Percentiles rank a stretch among this genome's conserved stretches.
phyloP scores from a whole-genome alignment of 1,140 invertebrate genomes.

The Mya arenaria region DNA sequence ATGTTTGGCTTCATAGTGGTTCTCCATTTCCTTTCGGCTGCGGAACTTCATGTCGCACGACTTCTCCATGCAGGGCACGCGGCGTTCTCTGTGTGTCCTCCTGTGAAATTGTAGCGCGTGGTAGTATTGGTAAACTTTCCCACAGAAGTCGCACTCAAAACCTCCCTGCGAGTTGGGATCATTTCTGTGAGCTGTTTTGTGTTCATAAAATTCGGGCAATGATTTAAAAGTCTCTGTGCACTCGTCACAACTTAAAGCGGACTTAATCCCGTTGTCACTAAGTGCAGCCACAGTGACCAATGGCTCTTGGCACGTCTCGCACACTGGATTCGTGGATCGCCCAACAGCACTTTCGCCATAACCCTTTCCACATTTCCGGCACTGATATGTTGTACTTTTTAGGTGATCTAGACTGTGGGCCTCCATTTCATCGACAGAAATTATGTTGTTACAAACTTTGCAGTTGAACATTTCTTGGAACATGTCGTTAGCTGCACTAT shows the following conservation, averaged over 20 bases:
- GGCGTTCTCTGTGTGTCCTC: slow-evolving; percentile 16
- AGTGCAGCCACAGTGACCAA: slow-evolving; percentile 14
- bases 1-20: slow-evolving; percentile 58
- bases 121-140: slow-evolving; percentile 42
- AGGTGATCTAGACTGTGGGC: slow-evolving; percentile 63
- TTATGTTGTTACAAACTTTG: slow-evolving; percentile 70
- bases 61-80: slow-evolving; percentile 51
- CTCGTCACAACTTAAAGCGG: slow-evolving; percentile 49
- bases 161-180: not conserved
- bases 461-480: slow-evolving; percentile 73
- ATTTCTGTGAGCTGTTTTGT: slow-evolving; percentile 47
- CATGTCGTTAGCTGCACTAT: slow-evolving; percentile 49
- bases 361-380: slow-evolving; percentile 57
- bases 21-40: slow-evolving; percentile 50
- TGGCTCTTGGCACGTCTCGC: slow-evolving; percentile 22
- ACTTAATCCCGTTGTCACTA: not conserved
- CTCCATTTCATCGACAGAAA: slow-evolving; percentile 66
- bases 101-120: slow-evolving; percentile 37
- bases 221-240: slow-evolving; percentile 51
- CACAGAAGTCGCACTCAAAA: slow-evolving; percentile 53
- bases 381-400: slow-evolving; percentile 49
- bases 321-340: not conserved
- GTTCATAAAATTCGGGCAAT: slow-evolving; percentile 51
- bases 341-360: slow-evolving; percentile 36
- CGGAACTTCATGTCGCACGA: slow-evolving; percentile 58